Base-by-base conservation (phyloP, 2,797 vertebrate genomes). In the Mormyrus hasselquistii region DNA sequence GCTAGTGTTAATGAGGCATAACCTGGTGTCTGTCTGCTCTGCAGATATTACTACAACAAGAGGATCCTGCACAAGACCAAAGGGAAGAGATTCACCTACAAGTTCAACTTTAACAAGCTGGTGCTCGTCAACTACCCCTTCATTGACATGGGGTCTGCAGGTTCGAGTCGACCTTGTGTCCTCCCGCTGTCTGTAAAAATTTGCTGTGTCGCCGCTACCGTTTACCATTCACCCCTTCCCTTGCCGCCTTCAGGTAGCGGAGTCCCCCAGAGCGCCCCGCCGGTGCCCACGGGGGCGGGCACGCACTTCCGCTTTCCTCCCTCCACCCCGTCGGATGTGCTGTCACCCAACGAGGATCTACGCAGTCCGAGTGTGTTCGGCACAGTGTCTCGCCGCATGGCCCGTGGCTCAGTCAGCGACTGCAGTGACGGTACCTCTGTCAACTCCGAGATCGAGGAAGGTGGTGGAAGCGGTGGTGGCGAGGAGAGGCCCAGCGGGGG, bases 81-180 rank as follows among this genome's bases (percentile, higher is more conserved):
- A 95, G 98, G 98, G 76, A 98, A 98, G 88, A 95, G 98, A 90
- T 98, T 98, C 94, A 98, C 98, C 90, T 98, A 98, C 91, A 98
- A 98, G 92, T 98, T 98, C 94, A 98, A 98, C 95, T 98, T 98
- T 94, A 98, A 97, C 93, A 98, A 98, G 91, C 92, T 98, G 93
- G 97, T 98, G 91, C 94, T 98, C 93, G 98, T 98, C 90, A 98
- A 98, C 93, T 98, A 98, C 91, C 97, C 97, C 16, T 98, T 98
- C 92, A 97, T 98, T 2, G 97, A 98, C 90, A 96, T 98, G 97
- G 96, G 97, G 79, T 95, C 97, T 91, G 91, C 95, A 91, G 97
- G 97, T 98, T 94, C 22, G 62, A 92, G 92, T 7, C 34, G 9
- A 89, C 0, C 1, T 7, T 76, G 38, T 82, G 65, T 91, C 44